These are phyloP conservation scores for Coremacera marginata DNA, from an alignment of 2,888 invertebrate genomes.

Conservation along the genomic window DNA sequence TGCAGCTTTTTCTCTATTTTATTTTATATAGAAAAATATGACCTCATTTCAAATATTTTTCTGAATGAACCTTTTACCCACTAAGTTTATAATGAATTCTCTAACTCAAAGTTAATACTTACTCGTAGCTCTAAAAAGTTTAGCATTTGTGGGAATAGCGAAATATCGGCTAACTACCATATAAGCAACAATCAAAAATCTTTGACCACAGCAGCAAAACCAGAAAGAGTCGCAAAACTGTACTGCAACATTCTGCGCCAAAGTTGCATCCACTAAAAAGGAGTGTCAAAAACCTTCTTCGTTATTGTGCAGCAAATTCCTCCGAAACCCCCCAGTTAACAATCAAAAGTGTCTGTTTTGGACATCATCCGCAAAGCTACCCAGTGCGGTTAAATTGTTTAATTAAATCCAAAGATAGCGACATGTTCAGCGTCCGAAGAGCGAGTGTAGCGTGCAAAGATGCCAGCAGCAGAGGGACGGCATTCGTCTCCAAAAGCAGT, in stretches of 20 bases:
- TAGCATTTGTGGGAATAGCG: too few species aligned
- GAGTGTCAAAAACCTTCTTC: neutral
- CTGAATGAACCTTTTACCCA: too few species aligned
- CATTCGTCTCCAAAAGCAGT: neutral
- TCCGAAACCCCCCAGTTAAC: neutral
- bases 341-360: neutral
- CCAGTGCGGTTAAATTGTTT: constrained; percentile 52
- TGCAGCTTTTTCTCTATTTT: too few species aligned
- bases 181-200: neutral
- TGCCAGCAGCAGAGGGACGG: neutral
- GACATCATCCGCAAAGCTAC: neutral
- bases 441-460: neutral
- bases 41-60: too few species aligned
- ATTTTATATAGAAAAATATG: too few species aligned
- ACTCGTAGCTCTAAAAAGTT: too few species aligned
- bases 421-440: neutral
- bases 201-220: neutral
- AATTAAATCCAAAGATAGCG: constrained; percentile 52
- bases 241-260: constrained; percentile 17
- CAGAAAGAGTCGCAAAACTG: neutral
- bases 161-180: neutral
- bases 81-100: too few species aligned
- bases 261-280: neutral
- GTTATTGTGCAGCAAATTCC: neutral
- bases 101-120: too few species aligned